Evolutionary conservation across 1,140 invertebrate species (phyloP), one percentile per base, ranked within the genome.

Genomic region (Euura lappo): DNA sequence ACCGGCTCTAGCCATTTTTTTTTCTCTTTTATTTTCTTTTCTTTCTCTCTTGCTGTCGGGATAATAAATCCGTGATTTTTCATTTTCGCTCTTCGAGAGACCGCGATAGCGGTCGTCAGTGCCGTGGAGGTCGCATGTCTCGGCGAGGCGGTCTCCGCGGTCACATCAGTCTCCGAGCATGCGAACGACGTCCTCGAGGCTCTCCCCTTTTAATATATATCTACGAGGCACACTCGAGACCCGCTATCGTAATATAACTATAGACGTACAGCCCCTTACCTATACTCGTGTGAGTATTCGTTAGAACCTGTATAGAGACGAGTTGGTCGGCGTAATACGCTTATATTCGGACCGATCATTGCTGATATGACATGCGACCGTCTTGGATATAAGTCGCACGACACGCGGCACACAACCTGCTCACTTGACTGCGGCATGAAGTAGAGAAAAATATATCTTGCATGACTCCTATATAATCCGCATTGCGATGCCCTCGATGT

Each of bases 341-440:
- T 81, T 86, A 84, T 85, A 86, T 86, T 79, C 80, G 81, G 74
- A 46, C 47, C 81, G 85, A 87, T 86, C 81, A 88, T 86, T 86
- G 85, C 85, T 86, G 86, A 88, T 88, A 87, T 86, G 86, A 86
- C 86, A 88, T 88, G 85, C 86, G 82, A 87, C 83, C 86, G 83
- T 85, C 84, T 85, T 84, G 81, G 79, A 82, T 84, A 81, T 80
- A 81, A 77, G 76, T 79, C 83, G 83, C 85, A 87, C 85, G 84
- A 84, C 79, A 86, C 80, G 51, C 51, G 51, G 51, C 51, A n/a
- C 51, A 0, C 51, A 60, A n/a, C 51, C 51, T 60, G 51, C 51
- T 60, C 51, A 60, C 51, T 60, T n/a, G 51, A 6, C 51, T 11
- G 11, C 6, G 47, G 6, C 11, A 51, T 11, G 28, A 28, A 28